A percentile compares a stretch with the other conserved stretches of the same genome.
phyloP scores from a whole-genome alignment of 2,888 invertebrate species.

The Oegoconia quadripuncta region DNA sequence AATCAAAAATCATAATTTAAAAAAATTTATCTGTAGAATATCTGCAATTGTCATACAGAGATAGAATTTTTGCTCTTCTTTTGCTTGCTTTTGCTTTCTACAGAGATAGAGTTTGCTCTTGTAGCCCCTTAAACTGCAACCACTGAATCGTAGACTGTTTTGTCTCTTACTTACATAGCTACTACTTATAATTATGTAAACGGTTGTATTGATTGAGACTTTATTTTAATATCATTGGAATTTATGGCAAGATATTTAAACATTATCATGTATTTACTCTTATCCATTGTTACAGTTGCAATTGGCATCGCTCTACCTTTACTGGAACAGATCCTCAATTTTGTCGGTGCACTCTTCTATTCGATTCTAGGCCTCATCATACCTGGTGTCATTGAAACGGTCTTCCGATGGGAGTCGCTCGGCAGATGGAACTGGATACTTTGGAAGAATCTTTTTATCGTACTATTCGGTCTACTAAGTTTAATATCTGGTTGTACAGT shows the following conservation, averaged over 20 bases:
- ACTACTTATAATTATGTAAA: too few species aligned
- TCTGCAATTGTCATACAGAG: too few species aligned
- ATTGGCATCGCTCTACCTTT: slow-evolving; percentile 69
- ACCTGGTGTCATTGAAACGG: slow-evolving; percentile 85
- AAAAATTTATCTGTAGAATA: too few species aligned
- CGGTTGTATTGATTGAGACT: too few species aligned
- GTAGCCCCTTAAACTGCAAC: too few species aligned
- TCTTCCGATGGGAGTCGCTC: slow-evolving; percentile 83
- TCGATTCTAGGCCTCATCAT: slow-evolving; percentile 86
- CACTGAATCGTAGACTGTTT: too few species aligned
- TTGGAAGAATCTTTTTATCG: slow-evolving; percentile 82
- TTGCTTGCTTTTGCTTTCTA: too few species aligned
- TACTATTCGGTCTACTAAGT: slow-evolving; percentile 80
- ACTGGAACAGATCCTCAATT: slow-evolving; percentile 69
- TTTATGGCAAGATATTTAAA: neutral
- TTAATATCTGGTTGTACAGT: slow-evolving; percentile 81
- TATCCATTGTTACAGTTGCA: slow-evolving; percentile 62
- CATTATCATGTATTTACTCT: neutral
- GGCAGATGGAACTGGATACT: slow-evolving; percentile 84
- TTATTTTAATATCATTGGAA: too few species aligned
- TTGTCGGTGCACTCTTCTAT: slow-evolving; percentile 79
- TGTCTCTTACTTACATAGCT: too few species aligned
- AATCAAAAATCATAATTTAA: too few species aligned
- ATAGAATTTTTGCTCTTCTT: too few species aligned
- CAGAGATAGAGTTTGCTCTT: too few species aligned